A percentile compares a stretch with the other conserved stretches of the same genome.
phyloP scores from a whole-genome alignment of 2,797 vertebrate genomes.

The Sebastes steindachneri region DNA sequence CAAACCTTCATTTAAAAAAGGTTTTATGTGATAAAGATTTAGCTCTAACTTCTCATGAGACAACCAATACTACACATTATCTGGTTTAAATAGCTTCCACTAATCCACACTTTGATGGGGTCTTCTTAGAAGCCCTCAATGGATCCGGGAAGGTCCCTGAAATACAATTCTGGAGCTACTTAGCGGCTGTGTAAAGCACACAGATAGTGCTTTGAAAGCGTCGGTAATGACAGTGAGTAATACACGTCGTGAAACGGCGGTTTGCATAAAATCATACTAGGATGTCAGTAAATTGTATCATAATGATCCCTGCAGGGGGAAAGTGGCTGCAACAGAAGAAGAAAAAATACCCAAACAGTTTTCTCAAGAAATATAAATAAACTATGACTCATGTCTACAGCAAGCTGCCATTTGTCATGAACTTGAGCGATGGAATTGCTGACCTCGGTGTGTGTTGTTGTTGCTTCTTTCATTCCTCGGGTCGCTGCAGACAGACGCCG shows the following conservation, averaged over 20 bases:
- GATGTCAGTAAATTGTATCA: slow-evolving; percentile 19
- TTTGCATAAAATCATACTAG: slow-evolving; percentile 5
- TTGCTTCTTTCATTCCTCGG: slow-evolving; percentile 17
- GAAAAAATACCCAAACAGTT: neutral
- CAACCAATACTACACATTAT: neutral
- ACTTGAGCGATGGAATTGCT: slow-evolving; percentile 12
- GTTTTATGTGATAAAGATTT: neutral
- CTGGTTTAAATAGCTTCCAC: slow-evolving; percentile 6
- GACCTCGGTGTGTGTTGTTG: slow-evolving; percentile 22
- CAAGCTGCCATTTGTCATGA: neutral
- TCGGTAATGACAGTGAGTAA: slow-evolving; percentile 9
- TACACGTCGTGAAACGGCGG: neutral
- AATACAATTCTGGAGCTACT: slow-evolving; percentile 7
- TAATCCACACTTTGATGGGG: slow-evolving; percentile 22
- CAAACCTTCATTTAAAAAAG: neutral
- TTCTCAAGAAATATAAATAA: slow-evolving; percentile 17
- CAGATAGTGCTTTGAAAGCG: slow-evolving; percentile 8
- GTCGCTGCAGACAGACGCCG: slow-evolving; percentile 33
- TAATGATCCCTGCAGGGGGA: neutral
- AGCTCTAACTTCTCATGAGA: neutral
- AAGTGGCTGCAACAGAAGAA: neutral
- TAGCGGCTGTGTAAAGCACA: neutral
- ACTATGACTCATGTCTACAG: neutral
- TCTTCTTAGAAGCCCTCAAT: slow-evolving; percentile 7
- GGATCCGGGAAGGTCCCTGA: neutral